Percentiles rank a stretch among this genome's conserved stretches.
Conservation (phyloP, 1,140 invertebrate genomes). For the Papilio glaucus region DNA sequence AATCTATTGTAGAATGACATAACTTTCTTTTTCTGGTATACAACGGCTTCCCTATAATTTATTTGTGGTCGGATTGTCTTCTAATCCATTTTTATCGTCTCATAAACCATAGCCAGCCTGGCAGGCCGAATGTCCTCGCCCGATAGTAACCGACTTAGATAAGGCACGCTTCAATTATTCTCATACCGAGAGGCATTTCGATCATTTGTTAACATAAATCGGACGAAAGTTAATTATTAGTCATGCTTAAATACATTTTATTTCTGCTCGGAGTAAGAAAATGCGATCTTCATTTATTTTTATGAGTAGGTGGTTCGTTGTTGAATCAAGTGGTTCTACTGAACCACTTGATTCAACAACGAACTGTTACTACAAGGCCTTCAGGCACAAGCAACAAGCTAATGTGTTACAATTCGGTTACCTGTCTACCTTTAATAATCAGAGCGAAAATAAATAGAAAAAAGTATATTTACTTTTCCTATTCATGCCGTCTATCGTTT, state of each 20-base stretch:
- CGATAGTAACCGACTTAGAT: neutral
- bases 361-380: too few relatives aligned
- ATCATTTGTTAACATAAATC: conserved; percentile 4
- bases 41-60: conserved; percentile 2
- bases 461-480: too few relatives aligned
- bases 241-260: neutral
- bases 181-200: neutral
- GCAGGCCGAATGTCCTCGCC: neutral
- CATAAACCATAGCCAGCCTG: conserved; percentile 10
- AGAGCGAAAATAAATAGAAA: too few relatives aligned
- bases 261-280: neutral
- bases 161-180: conserved; percentile 12
- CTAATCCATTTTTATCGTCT: conserved; percentile 11
- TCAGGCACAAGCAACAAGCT: too few relatives aligned
- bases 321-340: too few relatives aligned
- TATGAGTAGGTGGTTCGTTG: too few relatives aligned
- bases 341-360: too few relatives aligned
- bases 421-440: too few relatives aligned
- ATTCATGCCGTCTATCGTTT: too few relatives aligned
- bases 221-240: neutral
- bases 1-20: neutral
- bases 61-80: neutral
- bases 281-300: neutral
- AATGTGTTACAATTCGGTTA: too few relatives aligned
- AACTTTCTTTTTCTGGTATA: neutral